These are phyloP conservation scores for Takifugu rubripes DNA, from an alignment of 2,797 vertebrate species.

Conservation along the genomic window DNA sequence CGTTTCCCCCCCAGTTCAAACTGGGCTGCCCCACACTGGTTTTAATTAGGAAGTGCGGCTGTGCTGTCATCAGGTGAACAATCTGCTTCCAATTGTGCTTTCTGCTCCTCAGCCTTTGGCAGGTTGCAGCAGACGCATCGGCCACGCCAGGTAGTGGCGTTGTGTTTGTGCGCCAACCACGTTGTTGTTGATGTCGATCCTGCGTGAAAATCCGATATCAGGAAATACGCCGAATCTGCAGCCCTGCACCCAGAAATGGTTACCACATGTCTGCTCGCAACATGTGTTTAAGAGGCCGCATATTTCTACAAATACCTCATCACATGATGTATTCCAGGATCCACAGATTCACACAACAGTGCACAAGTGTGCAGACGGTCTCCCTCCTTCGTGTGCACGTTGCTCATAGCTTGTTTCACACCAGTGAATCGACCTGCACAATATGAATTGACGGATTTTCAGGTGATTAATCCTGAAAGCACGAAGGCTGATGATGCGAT, in stretches of 20 bases:
- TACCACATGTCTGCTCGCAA: conserved; percentile 63
- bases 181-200: background rate
- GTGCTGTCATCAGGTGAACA: conserved; percentile 11
- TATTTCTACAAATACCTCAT: conserved; percentile 29
- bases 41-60: conserved; percentile 50
- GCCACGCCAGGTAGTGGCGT: too few species aligned
- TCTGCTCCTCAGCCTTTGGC: conserved; percentile 10
- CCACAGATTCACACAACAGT: too few species aligned
- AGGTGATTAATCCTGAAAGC: background rate
- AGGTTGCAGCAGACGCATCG: background rate
- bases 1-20: conserved; percentile 26
- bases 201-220: conserved; percentile 25
- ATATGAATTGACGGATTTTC: background rate
- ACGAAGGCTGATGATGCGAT: background rate
- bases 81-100: conserved; percentile 44
- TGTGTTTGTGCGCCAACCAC: too few species aligned
- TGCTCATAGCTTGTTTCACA: background rate
- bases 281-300: conserved; percentile 34
- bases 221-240: conserved; percentile 29
- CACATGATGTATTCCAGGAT: conserved; percentile 17
- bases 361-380: too few species aligned
- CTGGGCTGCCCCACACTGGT: conserved; percentile 37
- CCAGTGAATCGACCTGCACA: too few species aligned
- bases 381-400: background rate
- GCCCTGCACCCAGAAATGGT: conserved; percentile 51